Conservation (phyloP, 2,113 vertebrate genomes). For the Proteles cristata region DNA sequence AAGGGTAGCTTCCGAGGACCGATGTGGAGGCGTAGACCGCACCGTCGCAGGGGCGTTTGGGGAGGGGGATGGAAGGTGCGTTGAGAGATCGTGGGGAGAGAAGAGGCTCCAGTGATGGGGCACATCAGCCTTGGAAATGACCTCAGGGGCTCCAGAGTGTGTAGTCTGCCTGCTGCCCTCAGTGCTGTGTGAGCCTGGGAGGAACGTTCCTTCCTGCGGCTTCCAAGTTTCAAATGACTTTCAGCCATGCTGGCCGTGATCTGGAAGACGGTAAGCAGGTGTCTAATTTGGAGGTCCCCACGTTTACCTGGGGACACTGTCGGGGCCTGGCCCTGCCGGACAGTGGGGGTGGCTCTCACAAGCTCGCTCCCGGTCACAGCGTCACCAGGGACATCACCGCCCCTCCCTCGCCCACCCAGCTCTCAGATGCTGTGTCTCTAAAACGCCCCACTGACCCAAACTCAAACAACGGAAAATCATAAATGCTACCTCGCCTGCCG, state of each 20-base stretch:
- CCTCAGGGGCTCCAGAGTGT: background rate
- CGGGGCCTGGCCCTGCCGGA: background rate
- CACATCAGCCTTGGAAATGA: background rate
- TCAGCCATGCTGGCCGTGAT: no score
- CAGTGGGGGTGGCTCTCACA: background rate
- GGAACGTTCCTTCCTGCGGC: rapidly evolving
- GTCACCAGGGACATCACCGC: no score
- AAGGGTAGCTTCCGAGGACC: background rate
- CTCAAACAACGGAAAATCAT: background rate
- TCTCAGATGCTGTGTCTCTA: no score
- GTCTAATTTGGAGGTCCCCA: background rate
- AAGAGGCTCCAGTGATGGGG: background rate
- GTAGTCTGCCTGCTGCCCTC: background rate
- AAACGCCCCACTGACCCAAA: background rate
- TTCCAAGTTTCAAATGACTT: no score
- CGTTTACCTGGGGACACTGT: background rate
- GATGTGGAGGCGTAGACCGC: rapidly evolving
- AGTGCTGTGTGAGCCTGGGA: background rate
- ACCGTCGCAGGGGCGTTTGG: background rate
- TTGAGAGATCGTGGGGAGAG: background rate
- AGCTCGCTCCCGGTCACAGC: no score
- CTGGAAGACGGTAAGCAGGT: rapidly evolving
- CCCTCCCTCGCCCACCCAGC: background rate
- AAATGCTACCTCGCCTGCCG: no score
- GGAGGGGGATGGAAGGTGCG: background rate